Evolutionary conservation across 2,113 vertebrate species (phyloP), one percentile per base, ranked within the genome.

Genomic region (Hypomesus transpacificus): DNA sequence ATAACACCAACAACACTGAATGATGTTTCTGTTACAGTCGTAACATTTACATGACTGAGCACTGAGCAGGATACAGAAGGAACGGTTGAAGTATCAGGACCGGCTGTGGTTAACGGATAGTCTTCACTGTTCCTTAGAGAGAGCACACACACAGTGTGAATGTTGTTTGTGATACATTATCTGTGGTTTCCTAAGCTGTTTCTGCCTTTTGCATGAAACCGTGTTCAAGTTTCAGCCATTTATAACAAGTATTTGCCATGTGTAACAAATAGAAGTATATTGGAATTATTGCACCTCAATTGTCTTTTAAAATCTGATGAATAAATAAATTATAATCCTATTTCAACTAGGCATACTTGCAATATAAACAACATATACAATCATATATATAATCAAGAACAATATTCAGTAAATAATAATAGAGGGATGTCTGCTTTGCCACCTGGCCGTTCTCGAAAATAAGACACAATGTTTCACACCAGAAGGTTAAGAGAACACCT

Each of bases 121-220:
- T 57, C 60, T 65, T 39, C 54, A 74, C 20, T 59, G 73, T 78
- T 77, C 24, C 76, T 74, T 16, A 63, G 28, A 81, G 80, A 87
- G 82, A 64, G 31, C 60, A 60, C 21, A 22, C 22, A 64, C 50
- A 64, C 67, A 61, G 18, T 18, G 53, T 9, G 3, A 4, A 65
- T 51, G 34, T 60, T 84, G 82, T 74, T 59, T 59, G 78, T 69
- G 56, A 87, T 86, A 87, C 31, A 84, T 65, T 74, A 57, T 34
- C 70, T 53, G 59, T 76, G 75, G 80, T 82, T 89, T 91, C 82
- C 84, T 87, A 75, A 78, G 60, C 67, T 76, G 77, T 84, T 71
- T 69, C 4, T 52, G 20, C 54, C 54, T 9, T 46, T 22, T 31
- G 7, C 59, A 28, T 58, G 24, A 74, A 70, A 74, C 53, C 2